Evolutionary conservation across 2,888 invertebrate species (phyloP), one percentile per base, ranked within the genome.

Genomic region (Mesoligia furuncula): DNA sequence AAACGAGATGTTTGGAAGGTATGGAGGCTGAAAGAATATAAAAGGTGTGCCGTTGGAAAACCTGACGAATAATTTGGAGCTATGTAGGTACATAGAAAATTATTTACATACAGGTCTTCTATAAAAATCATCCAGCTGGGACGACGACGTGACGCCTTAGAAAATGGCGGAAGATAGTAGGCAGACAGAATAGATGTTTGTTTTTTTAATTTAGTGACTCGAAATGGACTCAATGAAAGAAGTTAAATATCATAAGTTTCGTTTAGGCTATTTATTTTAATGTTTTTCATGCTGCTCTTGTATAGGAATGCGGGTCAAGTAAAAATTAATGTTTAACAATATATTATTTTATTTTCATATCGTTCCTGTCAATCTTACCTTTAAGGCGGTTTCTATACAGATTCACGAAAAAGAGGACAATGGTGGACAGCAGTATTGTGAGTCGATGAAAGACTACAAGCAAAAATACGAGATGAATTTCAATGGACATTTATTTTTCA

Each of bases 1-100:
- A 69, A 75, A 81, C 76, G 76, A 86, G 70, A 79, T 72, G 67
- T 72, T 74, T 48, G 39, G 15, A 39, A 48, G 48, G 48, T 17
- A 48, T 48, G 6, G 48, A 48, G 48, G 48, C 48, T 48, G 17
- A 15, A 54, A 62, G 20, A 57, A 71, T 70, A 73, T 36, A 75
- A 74, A 81, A 76, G 72, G 39, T 75, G 42, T 74, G 36, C 45
- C n/a, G 59, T 67, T 65, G 48, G 48, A 66, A 61, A 85, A 61
- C 17, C 39, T n/a, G 15, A 65, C 64, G 61, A 39, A 66, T 69
- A 61, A 57, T 65, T 77, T 66, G 17, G 61, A 73, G 66, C 51
- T 64, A 51, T 11, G 7, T 17, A 48, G 48, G 48, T 17, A 70
- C n/a, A 27, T 77, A 31, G 15, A 73, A 73, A 48, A 69, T 31